These are phyloP conservation scores for Campoplex capitator DNA, from an alignment of 2,888 invertebrate genomes.

Conservation along the genomic window DNA sequence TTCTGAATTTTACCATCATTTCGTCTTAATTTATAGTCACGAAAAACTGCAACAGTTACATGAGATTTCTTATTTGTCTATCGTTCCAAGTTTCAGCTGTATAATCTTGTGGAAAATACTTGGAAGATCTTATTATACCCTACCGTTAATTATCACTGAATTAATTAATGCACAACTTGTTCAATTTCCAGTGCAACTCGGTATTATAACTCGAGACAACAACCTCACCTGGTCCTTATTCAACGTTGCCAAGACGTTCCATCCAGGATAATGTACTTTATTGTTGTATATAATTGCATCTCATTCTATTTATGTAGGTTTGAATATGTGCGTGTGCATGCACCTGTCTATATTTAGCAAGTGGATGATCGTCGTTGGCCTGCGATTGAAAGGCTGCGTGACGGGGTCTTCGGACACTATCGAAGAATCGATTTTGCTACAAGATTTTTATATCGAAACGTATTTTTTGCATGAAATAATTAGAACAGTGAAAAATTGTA, in stretches of 20 bases:
- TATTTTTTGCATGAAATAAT: too few relatives aligned
- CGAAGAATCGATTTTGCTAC: neutral
- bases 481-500: neutral
- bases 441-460: neutral
- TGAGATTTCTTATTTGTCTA: neutral
- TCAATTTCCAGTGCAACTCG: neutral
- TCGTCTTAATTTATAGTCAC: neutral
- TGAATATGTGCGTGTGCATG: neutral
- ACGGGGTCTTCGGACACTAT: neutral
- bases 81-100: neutral
- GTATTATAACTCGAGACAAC: neutral
- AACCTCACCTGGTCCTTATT: neutral
- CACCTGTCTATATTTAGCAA: neutral
- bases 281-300: neutral
- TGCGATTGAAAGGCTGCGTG: neutral
- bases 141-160: conserved; percentile 1
- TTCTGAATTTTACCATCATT: neutral
- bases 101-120: neutral
- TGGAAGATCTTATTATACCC: neutral
- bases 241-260: neutral
- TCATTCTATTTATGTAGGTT: conserved; percentile 16
- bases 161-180: neutral
- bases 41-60: neutral
- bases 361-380: neutral
- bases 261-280: neutral